Conservation (phyloP, 2,888 invertebrate genomes). For the Tryphoninae sp. region DNA sequence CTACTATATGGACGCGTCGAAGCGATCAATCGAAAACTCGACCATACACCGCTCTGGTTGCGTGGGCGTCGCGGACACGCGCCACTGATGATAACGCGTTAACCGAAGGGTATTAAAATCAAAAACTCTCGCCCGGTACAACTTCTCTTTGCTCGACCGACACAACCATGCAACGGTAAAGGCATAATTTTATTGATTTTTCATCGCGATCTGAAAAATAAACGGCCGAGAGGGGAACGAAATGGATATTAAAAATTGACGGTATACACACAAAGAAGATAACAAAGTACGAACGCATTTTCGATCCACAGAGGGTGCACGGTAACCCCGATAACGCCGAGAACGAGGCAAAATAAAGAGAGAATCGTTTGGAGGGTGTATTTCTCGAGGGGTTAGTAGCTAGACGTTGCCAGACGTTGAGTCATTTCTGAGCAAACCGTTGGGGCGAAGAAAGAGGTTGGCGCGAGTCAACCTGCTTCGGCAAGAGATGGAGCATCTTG, state of each 20-base stretch:
- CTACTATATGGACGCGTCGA: neutral
- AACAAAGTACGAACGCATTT: too few species aligned
- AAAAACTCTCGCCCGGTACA: neutral
- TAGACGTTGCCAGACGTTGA: too few species aligned
- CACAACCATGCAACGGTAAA: neutral
- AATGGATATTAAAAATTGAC: neutral
- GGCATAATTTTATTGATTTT: neutral
- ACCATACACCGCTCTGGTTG: neutral
- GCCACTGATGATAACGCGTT: neutral
- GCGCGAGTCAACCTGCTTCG: conserved; percentile 5
- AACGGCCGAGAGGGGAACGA: neutral
- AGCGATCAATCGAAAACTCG: conserved; percentile 42
- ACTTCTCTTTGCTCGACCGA: neutral
- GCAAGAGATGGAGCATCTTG: too few species aligned
- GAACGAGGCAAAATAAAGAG: too few species aligned
- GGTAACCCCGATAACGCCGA: too few species aligned
- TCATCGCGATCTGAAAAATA: neutral
- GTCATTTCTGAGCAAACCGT: neutral
- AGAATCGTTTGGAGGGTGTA: too few species aligned
- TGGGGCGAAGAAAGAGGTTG: neutral
- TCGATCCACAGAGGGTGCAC: too few species aligned
- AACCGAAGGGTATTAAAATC: neutral
- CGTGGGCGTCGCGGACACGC: neutral
- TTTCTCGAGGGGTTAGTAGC: too few species aligned
- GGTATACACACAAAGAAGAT: too few species aligned